These are phyloP conservation scores for Oscheius sp. DNA, from an alignment of 2,888 invertebrate genomes.

Conservation along the genomic window DNA sequence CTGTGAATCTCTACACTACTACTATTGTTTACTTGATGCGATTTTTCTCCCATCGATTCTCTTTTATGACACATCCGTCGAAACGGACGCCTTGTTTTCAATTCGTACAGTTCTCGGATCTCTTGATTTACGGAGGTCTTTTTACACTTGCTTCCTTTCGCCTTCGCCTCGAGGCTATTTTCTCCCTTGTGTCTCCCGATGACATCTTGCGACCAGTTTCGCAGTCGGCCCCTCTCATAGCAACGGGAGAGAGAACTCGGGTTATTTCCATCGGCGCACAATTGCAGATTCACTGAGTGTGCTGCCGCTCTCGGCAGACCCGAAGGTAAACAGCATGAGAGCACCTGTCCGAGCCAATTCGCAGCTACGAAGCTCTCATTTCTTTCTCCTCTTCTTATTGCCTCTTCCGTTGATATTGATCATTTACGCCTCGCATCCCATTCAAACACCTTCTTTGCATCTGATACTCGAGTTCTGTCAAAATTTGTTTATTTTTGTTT, in stretches of 20 bases:
- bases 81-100: neutral
- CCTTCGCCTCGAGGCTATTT: neutral
- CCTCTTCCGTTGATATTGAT: too few species aligned
- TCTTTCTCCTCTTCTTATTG: too few species aligned
- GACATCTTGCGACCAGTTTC: slow-evolving; percentile 21
- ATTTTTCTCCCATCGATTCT: neutral
- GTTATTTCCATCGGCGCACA: too few species aligned
- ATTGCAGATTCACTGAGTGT: neutral
- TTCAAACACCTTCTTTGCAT: too few species aligned
- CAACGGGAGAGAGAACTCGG: neutral
- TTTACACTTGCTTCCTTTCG: neutral
- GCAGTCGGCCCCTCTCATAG: too few species aligned
- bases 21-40: too few species aligned
- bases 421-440: too few species aligned
- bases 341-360: slow-evolving; percentile 25
- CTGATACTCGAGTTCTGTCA: too few species aligned
- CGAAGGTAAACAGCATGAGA: slow-evolving; percentile 22
- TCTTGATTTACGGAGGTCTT: neutral
- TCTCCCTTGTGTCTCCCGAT: neutral
- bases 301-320: slow-evolving; percentile 4
- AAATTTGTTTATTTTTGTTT: too few species aligned
- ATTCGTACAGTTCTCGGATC: neutral
- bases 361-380: too few species aligned
- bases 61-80: neutral
- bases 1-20: too few species aligned